Conservation (phyloP, 2,113 vertebrate genomes). For the Colius striatus region DNA sequence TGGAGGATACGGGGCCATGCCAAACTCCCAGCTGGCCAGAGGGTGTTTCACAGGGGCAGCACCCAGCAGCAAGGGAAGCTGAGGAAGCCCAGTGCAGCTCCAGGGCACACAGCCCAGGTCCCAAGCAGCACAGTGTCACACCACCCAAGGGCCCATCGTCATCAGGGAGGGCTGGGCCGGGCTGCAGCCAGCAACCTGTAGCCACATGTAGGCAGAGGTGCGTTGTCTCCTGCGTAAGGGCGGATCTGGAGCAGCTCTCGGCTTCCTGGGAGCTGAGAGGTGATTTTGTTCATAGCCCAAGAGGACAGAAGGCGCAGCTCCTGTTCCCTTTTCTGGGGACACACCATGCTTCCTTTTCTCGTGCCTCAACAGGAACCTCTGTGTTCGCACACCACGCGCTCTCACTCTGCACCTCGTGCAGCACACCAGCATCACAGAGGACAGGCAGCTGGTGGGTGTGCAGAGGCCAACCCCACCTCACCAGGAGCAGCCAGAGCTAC, state of each 20-base stretch:
- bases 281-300: not conserved
- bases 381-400: not conserved
- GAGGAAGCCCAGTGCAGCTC: not conserved
- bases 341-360: not conserved
- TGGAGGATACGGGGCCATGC: not conserved
- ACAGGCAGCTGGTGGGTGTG: not conserved
- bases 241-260: constrained; percentile 22
- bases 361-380: not conserved
- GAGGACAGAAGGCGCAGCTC: not conserved
- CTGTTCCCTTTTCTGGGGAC: not conserved
- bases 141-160: not conserved
- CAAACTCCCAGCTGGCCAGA: not conserved
- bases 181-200: not conserved
- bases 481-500: not conserved
- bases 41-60: not conserved
- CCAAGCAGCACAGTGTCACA: not conserved
- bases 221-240: constrained; percentile 8
- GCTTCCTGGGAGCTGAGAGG: not conserved
- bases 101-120: accelerated
- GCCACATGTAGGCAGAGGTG: constrained; percentile 17
- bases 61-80: not conserved
- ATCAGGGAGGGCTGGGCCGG: not conserved
- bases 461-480: not conserved
- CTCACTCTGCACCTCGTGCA: not conserved
- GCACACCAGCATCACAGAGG: not conserved